Conservation (phyloP, 2,888 invertebrate genomes). For the Nomada fucata region DNA sequence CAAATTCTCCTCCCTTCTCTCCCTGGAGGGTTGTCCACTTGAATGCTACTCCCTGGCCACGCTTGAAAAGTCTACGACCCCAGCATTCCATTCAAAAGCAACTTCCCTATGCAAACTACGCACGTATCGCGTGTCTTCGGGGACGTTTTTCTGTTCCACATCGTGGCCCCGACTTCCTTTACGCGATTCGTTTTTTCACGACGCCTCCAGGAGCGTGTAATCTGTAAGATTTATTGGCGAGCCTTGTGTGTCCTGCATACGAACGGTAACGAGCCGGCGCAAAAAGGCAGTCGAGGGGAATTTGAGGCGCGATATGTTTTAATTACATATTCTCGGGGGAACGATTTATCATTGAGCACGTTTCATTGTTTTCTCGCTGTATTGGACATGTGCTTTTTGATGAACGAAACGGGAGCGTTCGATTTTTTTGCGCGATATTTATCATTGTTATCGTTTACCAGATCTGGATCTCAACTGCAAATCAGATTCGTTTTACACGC, state of each 20-base stretch:
- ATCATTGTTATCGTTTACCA: neutral
- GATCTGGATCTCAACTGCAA: neutral
- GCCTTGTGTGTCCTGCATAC: too few relatives aligned
- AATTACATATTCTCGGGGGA: constrained; percentile 24
- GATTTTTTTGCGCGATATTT: neutral
- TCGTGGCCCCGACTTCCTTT: neutral
- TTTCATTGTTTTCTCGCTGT: constrained; percentile 31
- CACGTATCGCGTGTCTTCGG: neutral
- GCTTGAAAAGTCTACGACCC: constrained; percentile 29
- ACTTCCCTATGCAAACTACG: constrained; percentile 34
- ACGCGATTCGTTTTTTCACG: neutral
- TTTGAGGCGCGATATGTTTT: neutral
- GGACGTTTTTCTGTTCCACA: neutral
- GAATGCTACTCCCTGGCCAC: constrained; percentile 37
- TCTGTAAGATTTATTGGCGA: neutral
- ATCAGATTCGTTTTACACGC: neutral
- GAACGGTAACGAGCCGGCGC: neutral
- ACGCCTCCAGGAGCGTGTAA: neutral
- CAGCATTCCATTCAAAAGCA: constrained; percentile 35
- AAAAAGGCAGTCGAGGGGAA: neutral
- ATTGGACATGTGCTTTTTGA: constrained; percentile 3
- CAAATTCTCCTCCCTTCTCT: constrained; percentile 64
- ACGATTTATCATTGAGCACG: constrained; percentile 25
- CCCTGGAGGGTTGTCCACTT: constrained; percentile 42
- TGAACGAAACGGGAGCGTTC: neutral